These are phyloP conservation scores for Brachionus rotundiformis DNA, from an alignment of 1,140 invertebrate genomes.

Conservation along the genomic window DNA sequence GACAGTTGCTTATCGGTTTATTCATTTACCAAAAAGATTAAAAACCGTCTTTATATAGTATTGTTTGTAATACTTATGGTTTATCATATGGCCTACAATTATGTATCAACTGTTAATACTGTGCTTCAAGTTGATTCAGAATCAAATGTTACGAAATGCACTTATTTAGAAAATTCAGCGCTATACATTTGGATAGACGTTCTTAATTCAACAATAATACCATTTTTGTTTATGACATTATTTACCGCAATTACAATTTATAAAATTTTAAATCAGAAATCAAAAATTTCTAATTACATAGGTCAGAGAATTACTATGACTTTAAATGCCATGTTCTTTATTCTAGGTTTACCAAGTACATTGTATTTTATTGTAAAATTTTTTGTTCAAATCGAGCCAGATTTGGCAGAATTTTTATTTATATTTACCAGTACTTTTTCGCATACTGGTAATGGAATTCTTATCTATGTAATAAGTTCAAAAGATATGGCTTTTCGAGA, in stretches of 20 bases:
- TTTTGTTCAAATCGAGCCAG: neutral
- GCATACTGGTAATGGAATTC: neutral
- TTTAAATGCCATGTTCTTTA: neutral
- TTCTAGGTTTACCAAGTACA: neutral
- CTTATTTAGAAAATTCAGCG: neutral
- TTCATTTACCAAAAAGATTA: neutral
- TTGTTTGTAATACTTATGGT: neutral
- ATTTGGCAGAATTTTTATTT: neutral
- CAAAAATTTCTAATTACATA: neutral
- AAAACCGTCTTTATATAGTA: neutral
- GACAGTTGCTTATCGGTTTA: neutral
- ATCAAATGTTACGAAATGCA: neutral
- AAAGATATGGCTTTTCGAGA: neutral
- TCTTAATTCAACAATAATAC: neutral
- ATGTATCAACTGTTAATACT: neutral
- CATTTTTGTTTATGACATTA: neutral
- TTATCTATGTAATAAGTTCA: neutral
- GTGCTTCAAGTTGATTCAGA: neutral
- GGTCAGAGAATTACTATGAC: neutral
- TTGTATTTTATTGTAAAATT: neutral
- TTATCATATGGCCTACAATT: neutral
- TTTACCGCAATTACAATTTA: neutral
- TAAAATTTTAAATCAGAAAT: neutral
- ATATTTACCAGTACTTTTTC: neutral
- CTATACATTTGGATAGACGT: neutral